Evolutionary conservation across 2,888 invertebrate genomes (phyloP), one percentile per base, ranked within the genome.

Genomic region (Eupithecia insigniata): DNA sequence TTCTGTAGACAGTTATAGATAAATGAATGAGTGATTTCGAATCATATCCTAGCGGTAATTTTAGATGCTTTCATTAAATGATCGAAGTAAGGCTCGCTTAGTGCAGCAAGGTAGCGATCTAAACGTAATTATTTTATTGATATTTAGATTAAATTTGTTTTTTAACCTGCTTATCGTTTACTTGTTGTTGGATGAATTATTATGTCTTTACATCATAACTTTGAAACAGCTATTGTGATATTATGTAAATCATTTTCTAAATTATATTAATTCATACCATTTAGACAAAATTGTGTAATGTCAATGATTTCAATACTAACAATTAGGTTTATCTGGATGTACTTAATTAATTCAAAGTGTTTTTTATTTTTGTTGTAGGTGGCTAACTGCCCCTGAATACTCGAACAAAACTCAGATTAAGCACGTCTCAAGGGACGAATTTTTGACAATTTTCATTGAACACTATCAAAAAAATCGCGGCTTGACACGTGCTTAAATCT

Each of bases 41-140:
- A 92, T 91, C 93, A 93, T 93, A 93, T 93, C 92, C 85, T 89
- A 86, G 86, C 81, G 78, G 84, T 90, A 90, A 90, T 86, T 32
- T 80, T 81, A 84, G 83, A 85, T 75, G 87, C 86, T 87, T 87
- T 84, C 83, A 77, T 83, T 81, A 81, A 87, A 83, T 86, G 70
- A 76, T 73, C 72, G 76, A 75, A 75, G 62, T 73, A 71, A 73
- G 60, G 72, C 70, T 74, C 69, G 74, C 72, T 72, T 72, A 72
- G 72, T 65, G 79, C 81, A 73, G 80, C 75, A 78, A 73, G 78
- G 82, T 78, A 78, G 81, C 73, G 75, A 74, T 76, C 76, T 79
- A 74, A 80, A 74, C 75, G 71, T 73, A 69, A 76, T 71, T 14
- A 32, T 73, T 72, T 65, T 26, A 64, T 61, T 67, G 62, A 36